Evolutionary conservation across 2,113 vertebrate species (phyloP).

Genomic region (Misgurnus mizolepis): DNA sequence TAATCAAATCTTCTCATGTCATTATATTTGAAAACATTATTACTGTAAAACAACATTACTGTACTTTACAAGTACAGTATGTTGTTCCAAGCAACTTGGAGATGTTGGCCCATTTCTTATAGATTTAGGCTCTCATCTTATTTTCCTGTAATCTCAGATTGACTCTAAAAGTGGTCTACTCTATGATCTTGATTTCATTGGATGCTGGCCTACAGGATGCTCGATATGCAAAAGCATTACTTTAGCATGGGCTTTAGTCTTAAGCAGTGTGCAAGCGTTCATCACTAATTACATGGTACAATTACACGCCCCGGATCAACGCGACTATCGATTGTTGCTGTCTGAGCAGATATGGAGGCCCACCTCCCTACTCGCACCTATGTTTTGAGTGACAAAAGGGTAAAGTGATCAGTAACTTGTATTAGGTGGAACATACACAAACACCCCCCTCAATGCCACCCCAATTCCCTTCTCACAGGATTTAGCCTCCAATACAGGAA

Average conservation of each 20-base stretch:
- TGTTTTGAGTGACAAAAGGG: conserved; percentile 28
- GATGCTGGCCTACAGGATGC: conserved; percentile 17
- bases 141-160: too few relatives aligned
- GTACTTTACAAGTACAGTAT: too few relatives aligned
- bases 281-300: conserved; percentile 56
- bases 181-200: background rate
- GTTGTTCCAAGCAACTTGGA: too few relatives aligned
- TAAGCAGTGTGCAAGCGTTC: conserved; percentile 43
- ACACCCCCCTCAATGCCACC: conserved; percentile 39
- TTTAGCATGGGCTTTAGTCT: conserved; percentile 9
- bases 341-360: conserved; percentile 58
- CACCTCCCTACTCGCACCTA: conserved; percentile 30
- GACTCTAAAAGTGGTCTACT: too few relatives aligned
- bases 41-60: too few relatives aligned
- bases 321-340: conserved; percentile 53
- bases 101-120: too few relatives aligned
- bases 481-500: conserved; percentile 49
- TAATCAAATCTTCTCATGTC: too few relatives aligned
- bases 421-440: conserved; percentile 57
- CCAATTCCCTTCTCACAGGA: conserved; percentile 52
- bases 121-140: too few relatives aligned
- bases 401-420: conserved; percentile 60
- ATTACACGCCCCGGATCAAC: conserved; percentile 63
- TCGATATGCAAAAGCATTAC: background rate
- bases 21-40: too few relatives aligned